Evolutionary conservation across 1,140 invertebrate genomes (phyloP).

Genomic region (Aphis gossypii): DNA sequence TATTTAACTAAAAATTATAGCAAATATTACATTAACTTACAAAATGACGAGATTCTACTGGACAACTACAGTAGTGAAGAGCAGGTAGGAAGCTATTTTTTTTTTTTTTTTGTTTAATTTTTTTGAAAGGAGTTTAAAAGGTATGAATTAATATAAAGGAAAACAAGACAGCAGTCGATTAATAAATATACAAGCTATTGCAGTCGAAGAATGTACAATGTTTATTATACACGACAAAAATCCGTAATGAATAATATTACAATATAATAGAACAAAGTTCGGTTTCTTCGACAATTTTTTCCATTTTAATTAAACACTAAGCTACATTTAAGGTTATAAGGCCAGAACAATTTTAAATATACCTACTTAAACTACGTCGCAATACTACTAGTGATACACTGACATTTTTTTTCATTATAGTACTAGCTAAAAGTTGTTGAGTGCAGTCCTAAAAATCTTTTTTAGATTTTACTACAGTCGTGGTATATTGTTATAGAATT

Average conservation of each 20-base stretch:
- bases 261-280: not conserved
- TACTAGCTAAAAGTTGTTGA: not conserved
- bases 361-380: not conserved
- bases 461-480: not conserved
- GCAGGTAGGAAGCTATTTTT: no score
- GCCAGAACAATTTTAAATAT: not conserved
- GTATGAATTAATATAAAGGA: not conserved
- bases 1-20: not conserved
- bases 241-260: constrained; percentile 11
- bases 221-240: not conserved
- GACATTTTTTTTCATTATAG: no score
- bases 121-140: not conserved
- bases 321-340: not conserved
- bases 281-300: not conserved
- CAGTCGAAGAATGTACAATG: not conserved
- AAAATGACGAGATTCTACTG: not conserved
- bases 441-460: not conserved
- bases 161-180: not conserved
- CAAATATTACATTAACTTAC: not conserved
- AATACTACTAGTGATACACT: not conserved
- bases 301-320: not conserved
- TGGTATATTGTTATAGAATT: not conserved
- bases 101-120: not conserved
- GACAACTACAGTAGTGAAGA: not conserved
- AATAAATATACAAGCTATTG: not conserved